A percentile compares a stretch with the other conserved stretches of the same genome.
phyloP scores from a whole-genome alignment of 2,888 invertebrate species.

The Halocaridina rubra region DNA sequence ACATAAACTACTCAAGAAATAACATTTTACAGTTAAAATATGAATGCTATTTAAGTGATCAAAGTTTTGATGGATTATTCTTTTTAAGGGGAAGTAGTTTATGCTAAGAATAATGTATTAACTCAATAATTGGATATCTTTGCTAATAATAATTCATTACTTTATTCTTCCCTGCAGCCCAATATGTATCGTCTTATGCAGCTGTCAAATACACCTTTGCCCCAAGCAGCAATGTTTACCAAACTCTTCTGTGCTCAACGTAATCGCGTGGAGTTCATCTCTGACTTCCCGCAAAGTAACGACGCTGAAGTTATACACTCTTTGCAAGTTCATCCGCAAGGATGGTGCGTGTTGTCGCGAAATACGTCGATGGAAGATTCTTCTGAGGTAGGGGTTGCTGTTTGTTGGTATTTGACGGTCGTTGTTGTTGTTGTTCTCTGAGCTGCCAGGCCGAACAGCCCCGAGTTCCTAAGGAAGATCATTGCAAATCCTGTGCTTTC shows the following conservation, averaged over 20 bases:
- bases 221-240: conserved; percentile 83
- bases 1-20: no score
- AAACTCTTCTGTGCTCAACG: conserved; percentile 78
- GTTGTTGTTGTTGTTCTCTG: no score
- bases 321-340: conserved; percentile 84
- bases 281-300: conserved; percentile 85
- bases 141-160: neutral
- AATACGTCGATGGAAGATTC: conserved; percentile 87
- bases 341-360: conserved; percentile 88
- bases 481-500: no score
- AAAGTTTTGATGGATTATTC: no score
- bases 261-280: conserved; percentile 89
- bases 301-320: conserved; percentile 92
- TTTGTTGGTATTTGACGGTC: no score
- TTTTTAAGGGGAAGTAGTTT: neutral
- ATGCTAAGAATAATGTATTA: neutral
- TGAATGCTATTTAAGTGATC: no score
- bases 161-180: conserved; percentile 75
- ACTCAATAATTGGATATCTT: neutral
- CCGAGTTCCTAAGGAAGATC: no score
- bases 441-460: no score
- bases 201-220: conserved; percentile 83
- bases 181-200: conserved; percentile 91
- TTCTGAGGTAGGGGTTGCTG: conserved; percentile 85
- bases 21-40: no score